phyloP scores from a whole-genome alignment of 2,888 invertebrate species.

The Dusona sp. region DNA sequence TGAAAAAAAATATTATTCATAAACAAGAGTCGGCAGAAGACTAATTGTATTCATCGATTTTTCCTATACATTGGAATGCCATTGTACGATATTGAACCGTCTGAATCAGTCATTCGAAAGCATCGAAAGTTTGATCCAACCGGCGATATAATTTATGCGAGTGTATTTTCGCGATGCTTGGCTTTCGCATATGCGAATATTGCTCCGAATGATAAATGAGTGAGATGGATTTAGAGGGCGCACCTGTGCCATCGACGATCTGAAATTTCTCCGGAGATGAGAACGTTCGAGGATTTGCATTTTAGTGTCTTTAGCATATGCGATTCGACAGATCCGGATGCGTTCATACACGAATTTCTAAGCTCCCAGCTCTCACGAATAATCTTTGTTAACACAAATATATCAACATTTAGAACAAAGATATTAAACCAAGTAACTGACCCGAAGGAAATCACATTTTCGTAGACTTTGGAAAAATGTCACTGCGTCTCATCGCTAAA shows the following conservation, averaged over 20 bases:
- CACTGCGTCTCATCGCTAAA: background rate
- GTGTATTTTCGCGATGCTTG: slow-evolving; percentile 27
- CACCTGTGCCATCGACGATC: slow-evolving; percentile 56
- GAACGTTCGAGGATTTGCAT: slow-evolving; percentile 53
- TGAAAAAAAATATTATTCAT: background rate
- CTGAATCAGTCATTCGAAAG: slow-evolving; percentile 29
- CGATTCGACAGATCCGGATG: slow-evolving; percentile 49
- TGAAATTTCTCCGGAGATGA: slow-evolving; percentile 58
- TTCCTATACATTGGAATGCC: slow-evolving; percentile 1
- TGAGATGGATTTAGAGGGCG: slow-evolving; percentile 31
- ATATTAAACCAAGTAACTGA: background rate
- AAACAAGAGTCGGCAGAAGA: background rate
- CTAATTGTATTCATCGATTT: background rate
- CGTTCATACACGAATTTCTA: slow-evolving; percentile 22
- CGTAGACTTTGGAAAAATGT: background rate
- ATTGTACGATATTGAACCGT: slow-evolving; percentile 5
- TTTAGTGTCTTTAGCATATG: slow-evolving; percentile 34
- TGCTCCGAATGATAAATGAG: slow-evolving; percentile 15
- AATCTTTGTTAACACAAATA: slow-evolving; percentile 6
- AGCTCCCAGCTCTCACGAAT: slow-evolving; percentile 13
- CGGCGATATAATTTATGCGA: slow-evolving; percentile 44
- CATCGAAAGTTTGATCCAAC: slow-evolving; percentile 35
- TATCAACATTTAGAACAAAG: background rate
- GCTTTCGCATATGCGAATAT: slow-evolving; percentile 11
- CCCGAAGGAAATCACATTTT: background rate